Evolutionary conservation across 2,888 invertebrate species (phyloP).

Genomic region (Diabrotica balteata): DNA sequence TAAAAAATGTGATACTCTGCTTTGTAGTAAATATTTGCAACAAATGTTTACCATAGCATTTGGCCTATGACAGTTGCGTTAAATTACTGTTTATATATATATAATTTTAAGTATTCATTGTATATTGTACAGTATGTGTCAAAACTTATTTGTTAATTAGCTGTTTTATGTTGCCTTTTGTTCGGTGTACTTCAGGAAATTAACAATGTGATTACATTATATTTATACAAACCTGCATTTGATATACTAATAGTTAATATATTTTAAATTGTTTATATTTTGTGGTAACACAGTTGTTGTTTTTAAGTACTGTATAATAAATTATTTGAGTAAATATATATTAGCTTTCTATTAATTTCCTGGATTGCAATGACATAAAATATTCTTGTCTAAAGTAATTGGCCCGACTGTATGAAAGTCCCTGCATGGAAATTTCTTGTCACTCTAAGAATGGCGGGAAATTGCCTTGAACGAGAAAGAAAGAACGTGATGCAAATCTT

Average conservation of each 20-base stretch:
- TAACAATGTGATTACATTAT: background rate
- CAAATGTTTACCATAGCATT: background rate
- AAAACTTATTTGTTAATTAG: constrained; percentile 16
- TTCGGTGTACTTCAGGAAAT: constrained; percentile 8
- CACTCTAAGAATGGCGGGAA: constrained; percentile 20
- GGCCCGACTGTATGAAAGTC: constrained; percentile 25
- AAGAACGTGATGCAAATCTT: constrained; percentile 32
- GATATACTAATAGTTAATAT: no score
- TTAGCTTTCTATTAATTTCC: background rate
- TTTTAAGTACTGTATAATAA: no score
- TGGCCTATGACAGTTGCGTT: constrained; percentile 5
- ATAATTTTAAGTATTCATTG: constrained; percentile 4
- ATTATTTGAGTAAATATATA: no score
- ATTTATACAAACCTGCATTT: no score
- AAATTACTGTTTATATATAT: background rate
- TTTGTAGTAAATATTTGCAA: background rate
- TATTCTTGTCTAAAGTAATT: constrained; percentile 24
- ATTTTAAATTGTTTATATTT: no score
- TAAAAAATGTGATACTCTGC: background rate
- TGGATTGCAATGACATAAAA: constrained; percentile 9
- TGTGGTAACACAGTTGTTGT: no score
- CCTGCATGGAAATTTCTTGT: constrained; percentile 21
- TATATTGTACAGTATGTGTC: constrained; percentile 21
- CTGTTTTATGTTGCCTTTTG: constrained; percentile 17
- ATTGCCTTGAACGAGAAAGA: constrained; percentile 26